phyloP scores from a whole-genome alignment of 1,140 invertebrate species.

The Brachionus sp. region DNA sequence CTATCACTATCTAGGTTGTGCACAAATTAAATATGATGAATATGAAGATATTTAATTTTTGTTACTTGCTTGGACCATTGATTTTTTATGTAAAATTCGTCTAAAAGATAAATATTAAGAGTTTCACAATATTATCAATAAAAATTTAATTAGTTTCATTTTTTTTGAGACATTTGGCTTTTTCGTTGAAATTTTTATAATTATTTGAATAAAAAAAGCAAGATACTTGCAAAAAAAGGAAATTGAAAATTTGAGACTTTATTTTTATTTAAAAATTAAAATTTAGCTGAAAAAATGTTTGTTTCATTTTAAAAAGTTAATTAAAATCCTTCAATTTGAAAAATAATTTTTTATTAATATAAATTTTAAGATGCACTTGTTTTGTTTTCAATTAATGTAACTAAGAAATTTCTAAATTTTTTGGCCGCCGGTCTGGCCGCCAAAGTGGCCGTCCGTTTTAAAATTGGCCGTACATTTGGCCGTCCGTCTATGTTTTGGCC shows the following conservation, averaged over 20 bases:
- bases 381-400: neutral
- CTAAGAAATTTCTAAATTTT: neutral
- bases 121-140: no score
- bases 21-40: constrained; percentile 22
- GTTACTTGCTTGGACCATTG: no score
- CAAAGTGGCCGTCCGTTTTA: no score
- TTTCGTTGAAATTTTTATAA: no score
- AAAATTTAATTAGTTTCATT: no score
- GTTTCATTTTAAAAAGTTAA: neutral
- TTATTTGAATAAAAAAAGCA: neutral
- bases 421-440: no score
- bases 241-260: neutral
- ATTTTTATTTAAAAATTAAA: neutral
- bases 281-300: neutral
- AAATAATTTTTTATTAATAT: neutral
- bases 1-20: constrained; percentile 23
- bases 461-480: no score
- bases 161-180: no score
- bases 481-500: no score
- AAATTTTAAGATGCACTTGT: neutral
- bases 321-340: neutral
- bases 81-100: neutral
- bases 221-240: neutral
- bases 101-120: neutral
- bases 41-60: constrained; percentile 29